Conservation (phyloP, 1,140 invertebrate species). For the Caenorhabditis inopinata region DNA sequence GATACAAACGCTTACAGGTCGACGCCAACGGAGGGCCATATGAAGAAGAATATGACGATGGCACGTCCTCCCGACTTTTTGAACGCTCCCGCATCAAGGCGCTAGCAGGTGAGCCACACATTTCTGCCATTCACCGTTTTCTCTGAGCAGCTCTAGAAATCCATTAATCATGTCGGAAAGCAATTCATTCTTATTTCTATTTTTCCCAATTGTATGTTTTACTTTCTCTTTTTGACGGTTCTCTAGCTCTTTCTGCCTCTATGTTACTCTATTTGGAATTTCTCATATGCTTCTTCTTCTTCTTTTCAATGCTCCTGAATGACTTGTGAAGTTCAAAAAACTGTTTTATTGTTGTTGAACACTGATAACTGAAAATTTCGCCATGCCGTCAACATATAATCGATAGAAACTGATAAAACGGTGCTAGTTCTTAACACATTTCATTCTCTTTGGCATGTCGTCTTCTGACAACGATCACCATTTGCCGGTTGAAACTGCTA, state of each 20-base stretch:
- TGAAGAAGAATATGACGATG: conserved; percentile 93
- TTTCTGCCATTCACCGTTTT: too few species aligned
- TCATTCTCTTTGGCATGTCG: conserved; percentile 11
- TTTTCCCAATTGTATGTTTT: too few species aligned
- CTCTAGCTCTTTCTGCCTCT: background rate
- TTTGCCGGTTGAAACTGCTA: background rate
- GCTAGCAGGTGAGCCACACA: conserved; percentile 78
- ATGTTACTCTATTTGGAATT: too few species aligned
- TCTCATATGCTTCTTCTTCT: too few species aligned
- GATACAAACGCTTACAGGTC: background rate
- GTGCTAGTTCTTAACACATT: background rate
- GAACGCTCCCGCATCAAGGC: conserved; percentile 98
- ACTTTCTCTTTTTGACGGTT: background rate
- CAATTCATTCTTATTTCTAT: too few species aligned
- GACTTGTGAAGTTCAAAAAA: background rate
- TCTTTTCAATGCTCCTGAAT: background rate
- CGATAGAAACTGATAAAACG: conserved; percentile 23
- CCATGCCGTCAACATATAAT: conserved; percentile 27
- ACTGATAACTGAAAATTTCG: conserved; percentile 19
- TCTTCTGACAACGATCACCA: background rate
- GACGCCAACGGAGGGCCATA: conserved; percentile 74
- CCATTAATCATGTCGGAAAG: conserved; percentile 1
- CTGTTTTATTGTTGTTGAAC: background rate
- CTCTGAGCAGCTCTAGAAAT: background rate
- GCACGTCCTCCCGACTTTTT: conserved; percentile 94